phyloP scores from a whole-genome alignment of 2,888 invertebrate genomes.

The Stegana nigrithorax region DNA sequence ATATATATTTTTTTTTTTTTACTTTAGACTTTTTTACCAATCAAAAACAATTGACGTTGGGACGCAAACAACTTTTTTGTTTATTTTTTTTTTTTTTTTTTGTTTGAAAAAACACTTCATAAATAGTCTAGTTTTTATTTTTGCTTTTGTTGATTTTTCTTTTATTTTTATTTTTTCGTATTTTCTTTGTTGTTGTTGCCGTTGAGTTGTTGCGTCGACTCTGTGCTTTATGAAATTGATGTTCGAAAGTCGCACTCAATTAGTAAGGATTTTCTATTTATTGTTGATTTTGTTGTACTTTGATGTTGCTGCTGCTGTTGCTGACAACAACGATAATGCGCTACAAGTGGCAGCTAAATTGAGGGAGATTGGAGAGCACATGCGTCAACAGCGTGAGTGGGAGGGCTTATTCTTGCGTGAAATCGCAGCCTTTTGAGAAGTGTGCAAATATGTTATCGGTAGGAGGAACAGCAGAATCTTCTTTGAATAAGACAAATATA shows the following conservation, averaged over 20 bases:
- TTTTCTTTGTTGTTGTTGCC: background rate
- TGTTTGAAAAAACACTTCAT: conserved; percentile 41
- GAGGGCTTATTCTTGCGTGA: no score
- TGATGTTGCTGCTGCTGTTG: background rate
- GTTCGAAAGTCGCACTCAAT: conserved; percentile 61
- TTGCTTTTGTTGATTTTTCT: background rate
- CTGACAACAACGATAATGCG: background rate
- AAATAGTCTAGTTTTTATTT: conserved; percentile 31
- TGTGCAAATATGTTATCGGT: no score
- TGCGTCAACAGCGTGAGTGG: no score
- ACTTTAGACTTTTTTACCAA: no score
- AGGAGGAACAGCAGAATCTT: no score
- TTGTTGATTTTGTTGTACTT: conserved; percentile 37
- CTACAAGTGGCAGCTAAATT: no score
- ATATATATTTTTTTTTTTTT: no score
- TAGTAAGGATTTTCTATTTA: conserved; percentile 59
- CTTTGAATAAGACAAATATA: no score
- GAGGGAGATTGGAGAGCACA: no score
- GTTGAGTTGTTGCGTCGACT: no score
- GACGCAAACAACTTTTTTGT: background rate
- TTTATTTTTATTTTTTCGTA: conserved; percentile 13
- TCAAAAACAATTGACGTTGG: no score
- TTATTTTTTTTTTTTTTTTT: background rate
- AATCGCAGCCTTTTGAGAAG: no score
- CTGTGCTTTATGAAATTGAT: conserved; percentile 60